Base-by-base conservation (phyloP, 2,113 vertebrate genomes). In the Carassius auratus region DNA sequence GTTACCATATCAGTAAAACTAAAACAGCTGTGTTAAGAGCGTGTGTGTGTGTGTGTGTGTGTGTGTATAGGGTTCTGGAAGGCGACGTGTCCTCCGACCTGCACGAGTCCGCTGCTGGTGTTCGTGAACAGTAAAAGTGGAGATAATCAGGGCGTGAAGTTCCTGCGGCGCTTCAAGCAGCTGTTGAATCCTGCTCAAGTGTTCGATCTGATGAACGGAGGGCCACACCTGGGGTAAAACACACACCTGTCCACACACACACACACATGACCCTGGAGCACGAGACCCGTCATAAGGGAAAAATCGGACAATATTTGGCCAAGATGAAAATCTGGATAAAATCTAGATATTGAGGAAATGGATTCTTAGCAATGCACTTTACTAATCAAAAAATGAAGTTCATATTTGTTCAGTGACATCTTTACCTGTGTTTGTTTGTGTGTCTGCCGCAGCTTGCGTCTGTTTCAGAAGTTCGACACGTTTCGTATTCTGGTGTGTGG, bases 121-220 rank as follows among this genome's bases (percentile, higher is more conserved):
- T 99, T 99, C 4, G 98, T 99, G 77, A 99, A 99, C 92, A 99
- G 97, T 17, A 99, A 99, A 91, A 98, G 97, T 33, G 98, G 98
- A 91, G 98, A 99, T 92, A 99, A 98, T 86, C 98, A 99, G 92
- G 98, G 98, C 0, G 97, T 99, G 36, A 99, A 98, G 92, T 99
- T 99, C 92, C 94, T 99, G 33, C 92, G 98, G 21, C 95, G 97
- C 87, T 99, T 99, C 92, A 99, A 99, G 81, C 98, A 99, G 85
- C 94, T 99, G 86, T 95, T 99, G 87, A 99, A 99, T 92, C 98
- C 98, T 0, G 98, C 98, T 0, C 98, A 99, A 91, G 98, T 99
- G 88, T 99, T 99, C 45, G 98, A 99, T 92, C 96, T 99, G 88
- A 99, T 99, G 97, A 99, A 99, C 8, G 98, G 98, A 90, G 98